phyloP scores from a whole-genome alignment of 2,888 invertebrate species.

The Polia nebulosa region DNA sequence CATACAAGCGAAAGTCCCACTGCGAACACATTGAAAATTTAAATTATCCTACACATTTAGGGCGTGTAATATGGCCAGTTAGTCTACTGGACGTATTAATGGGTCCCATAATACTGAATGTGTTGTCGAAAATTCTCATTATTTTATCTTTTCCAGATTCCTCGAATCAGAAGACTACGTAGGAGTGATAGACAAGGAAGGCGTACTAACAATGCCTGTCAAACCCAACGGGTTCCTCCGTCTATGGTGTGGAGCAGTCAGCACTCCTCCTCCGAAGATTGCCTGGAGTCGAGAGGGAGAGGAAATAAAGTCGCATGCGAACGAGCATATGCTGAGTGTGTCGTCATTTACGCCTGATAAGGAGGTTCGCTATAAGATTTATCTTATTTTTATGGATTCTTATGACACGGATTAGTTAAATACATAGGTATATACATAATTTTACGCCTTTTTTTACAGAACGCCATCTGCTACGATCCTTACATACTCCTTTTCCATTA shows the following conservation, averaged over 20 bases:
- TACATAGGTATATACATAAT: too few relatives aligned
- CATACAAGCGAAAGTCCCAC: too few relatives aligned
- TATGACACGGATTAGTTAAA: too few relatives aligned
- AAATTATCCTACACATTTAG: too few relatives aligned
- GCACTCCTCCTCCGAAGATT: conserved; percentile 91
- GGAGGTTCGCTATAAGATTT: conserved; percentile 74
- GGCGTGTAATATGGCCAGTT: too few relatives aligned
- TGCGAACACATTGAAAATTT: too few relatives aligned
- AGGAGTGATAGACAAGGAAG: conserved; percentile 79
- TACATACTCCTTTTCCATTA: too few relatives aligned
- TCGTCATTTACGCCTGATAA: conserved; percentile 81
- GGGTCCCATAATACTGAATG: too few relatives aligned
- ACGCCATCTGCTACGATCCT: too few relatives aligned
- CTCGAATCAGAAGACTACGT: conserved; percentile 85
- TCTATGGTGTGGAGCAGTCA: conserved; percentile 92
- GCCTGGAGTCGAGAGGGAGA: conserved; percentile 90
- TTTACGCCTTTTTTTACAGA: too few relatives aligned
- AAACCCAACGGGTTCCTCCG: conserved; percentile 84
- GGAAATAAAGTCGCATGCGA: conserved; percentile 77
- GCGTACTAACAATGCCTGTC: conserved; percentile 80
- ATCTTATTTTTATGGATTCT: neutral
- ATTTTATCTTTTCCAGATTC: conserved; percentile 73
- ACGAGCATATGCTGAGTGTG: conserved; percentile 82
- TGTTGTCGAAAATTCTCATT: neutral
- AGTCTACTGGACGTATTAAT: too few relatives aligned